Base-by-base conservation (phyloP, 2,113 vertebrate species). In the Sander vitreus region DNA sequence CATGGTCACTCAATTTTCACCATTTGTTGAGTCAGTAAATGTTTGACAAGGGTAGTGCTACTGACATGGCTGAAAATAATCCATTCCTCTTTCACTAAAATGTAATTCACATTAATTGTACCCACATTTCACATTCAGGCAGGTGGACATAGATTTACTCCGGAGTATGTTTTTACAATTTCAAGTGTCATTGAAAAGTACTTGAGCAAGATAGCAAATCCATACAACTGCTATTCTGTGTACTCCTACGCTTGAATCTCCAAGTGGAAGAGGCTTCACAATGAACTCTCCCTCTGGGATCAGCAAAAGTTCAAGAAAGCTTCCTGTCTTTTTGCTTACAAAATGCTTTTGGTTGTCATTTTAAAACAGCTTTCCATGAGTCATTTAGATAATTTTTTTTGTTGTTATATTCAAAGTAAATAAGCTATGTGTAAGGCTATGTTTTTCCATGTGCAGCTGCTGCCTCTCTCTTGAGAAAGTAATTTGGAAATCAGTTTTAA, bases 401-500 rank as follows among this genome's bases (percentile, higher is more conserved):
- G 25, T 53, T 51, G 10, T 21, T 48, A 43, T 77, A 83, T 18
- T 58, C 3, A 50, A 59, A 64, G 50, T 39, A 71, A 23, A 82
- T 19, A 77, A 25, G 33, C 13, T 55, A 23, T 4, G 78, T 78
- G 54, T 65, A 59, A 8, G 6, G 58, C 59, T 57, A 23, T 74
- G 33, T 82, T 73, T 84, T 23, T 64, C 53, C 12, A 36, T 47
- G 67, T 73, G 62, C 78, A 86, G 69, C 85, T 91, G 83, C 74
- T 76, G 78, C 39, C 65, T 74, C 14, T 16, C 70, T 80, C 71
- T 86, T 73, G 36, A 90, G 83, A 89, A 89, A 89, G 70, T 86
- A 78, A 81, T 89, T 79, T 85, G 59, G 58, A 91, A 90, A 91
- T 88, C 69, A 62, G 64, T 85, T 88, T 76, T 76, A 86, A 87